Evolutionary conservation across 1,140 invertebrate genomes (phyloP), one percentile per base, ranked within the genome.

Genomic region (Dendrolimus punctatus): DNA sequence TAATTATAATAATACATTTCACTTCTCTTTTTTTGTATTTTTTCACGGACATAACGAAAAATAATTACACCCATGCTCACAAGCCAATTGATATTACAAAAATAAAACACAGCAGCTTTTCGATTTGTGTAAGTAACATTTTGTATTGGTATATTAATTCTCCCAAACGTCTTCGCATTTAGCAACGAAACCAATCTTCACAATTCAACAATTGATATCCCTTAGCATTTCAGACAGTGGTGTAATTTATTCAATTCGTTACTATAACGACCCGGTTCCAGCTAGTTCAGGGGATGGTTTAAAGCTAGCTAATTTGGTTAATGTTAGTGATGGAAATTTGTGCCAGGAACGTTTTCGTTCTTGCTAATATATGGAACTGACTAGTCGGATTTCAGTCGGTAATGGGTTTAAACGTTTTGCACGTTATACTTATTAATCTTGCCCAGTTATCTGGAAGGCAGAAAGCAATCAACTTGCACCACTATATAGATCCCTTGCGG

Each of bases 361-460:
- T 66, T 71, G 68, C 75, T 86, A 86, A 86, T 86, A 84, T 86
- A 86, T 86, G 80, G 80, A 74, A 86, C 83, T 86, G 83, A 86
- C 80, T 86, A 71, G 80, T 82, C 78, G 83, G 80, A 84, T 84
- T 86, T 81, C 72, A 81, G 77, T 81, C 70, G 74, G 78, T 71
- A 85, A 86, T 78, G 78, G 79, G 80, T 79, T 85, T 86, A 84
- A 86, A 73, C 80, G 83, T 86, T 86, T 86, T 84, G 83, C 80
- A 83, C 80, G 80, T 81, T 83, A 81, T 74, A 62, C 72, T 83
- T 80, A 81, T 86, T 86, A 83, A 86, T 86, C 80, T 84, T 80
- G 70, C 74, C 79, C 80, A 73, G 76, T 82, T 86, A 84, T 84
- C 80, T 82, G 79, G 68, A 65, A 64, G 61, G 68, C 60, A 64